phyloP scores from a whole-genome alignment of 2,797 vertebrate species.

The Rhinophrynus dorsalis region DNA sequence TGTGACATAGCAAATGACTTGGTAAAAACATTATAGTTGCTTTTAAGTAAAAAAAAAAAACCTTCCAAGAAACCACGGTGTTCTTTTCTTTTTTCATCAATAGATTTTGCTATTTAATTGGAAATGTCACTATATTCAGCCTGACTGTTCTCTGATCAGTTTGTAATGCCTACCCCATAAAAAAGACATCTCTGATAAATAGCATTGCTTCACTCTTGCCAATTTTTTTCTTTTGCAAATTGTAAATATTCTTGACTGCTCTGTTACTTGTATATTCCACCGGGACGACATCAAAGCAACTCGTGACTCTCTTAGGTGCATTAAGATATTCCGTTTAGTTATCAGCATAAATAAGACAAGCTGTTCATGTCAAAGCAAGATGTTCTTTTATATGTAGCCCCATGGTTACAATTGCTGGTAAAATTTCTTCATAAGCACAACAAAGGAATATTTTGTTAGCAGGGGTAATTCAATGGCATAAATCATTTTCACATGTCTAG shows the following conservation, averaged over 20 bases:
- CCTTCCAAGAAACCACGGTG: too few species aligned
- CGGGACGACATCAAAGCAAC: conserved; percentile 47
- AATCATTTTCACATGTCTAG: too few species aligned
- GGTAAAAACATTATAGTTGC: too few species aligned
- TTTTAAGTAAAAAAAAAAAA: too few species aligned
- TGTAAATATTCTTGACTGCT: not conserved
- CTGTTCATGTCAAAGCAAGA: conserved; percentile 59
- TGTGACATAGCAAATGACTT: too few species aligned
- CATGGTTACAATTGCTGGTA: conserved; percentile 50
- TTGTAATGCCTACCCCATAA: not conserved
- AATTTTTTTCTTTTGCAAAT: not conserved
- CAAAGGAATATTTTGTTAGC: not conserved
- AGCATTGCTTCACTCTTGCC: not conserved
- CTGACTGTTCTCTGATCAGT: not conserved
- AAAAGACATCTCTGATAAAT: conserved; percentile 13
- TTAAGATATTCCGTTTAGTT: conserved; percentile 51
- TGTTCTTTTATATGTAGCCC: conserved; percentile 54
- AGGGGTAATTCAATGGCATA: not conserved
- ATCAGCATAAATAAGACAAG: conserved; percentile 58
- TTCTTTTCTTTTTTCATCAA: not conserved
- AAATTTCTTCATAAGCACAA: not conserved
- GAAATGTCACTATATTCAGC: not conserved
- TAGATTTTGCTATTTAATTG: not conserved
- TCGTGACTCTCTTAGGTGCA: conserved; percentile 29
- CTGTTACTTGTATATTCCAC: conserved; percentile 9